Percentiles rank a stretch among this genome's conserved stretches.
These are phyloP conservation scores for Aromia moschata DNA, from an alignment of 2,888 invertebrate genomes.

Conservation along the genomic window DNA sequence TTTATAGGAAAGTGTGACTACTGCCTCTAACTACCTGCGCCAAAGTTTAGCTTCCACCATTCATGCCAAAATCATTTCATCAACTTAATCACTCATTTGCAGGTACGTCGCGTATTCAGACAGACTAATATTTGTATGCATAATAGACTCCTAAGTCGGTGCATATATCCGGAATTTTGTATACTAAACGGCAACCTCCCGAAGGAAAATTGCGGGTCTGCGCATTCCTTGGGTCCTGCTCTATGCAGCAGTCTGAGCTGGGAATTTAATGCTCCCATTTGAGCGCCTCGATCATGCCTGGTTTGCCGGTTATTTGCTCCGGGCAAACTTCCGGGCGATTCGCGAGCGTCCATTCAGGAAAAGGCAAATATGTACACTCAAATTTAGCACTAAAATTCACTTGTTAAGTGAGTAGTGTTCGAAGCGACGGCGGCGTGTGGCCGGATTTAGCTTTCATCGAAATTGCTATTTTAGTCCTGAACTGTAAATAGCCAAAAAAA, in stretches of 20 bases:
- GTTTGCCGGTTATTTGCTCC: slow-evolving; percentile 21
- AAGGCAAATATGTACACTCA: slow-evolving; percentile 6
- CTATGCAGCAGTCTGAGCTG: slow-evolving; percentile 7
- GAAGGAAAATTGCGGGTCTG: background rate
- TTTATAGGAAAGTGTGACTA: no score
- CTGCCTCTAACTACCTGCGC: no score
- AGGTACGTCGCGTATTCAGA: no score
- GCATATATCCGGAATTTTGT: background rate
- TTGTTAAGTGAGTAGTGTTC: no score
- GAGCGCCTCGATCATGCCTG: slow-evolving; percentile 26
- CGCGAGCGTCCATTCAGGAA: background rate
- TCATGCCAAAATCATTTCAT: no score
- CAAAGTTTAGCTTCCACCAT: no score
- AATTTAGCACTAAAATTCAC: slow-evolving; percentile 3
- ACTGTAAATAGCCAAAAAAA: no score
- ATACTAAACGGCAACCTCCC: background rate
- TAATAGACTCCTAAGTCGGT: background rate
- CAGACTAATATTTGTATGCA: background rate
- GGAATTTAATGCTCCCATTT: slow-evolving; percentile 25
- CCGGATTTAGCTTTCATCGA: no score
- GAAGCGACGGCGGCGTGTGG: no score
- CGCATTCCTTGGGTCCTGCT: slow-evolving; percentile 1
- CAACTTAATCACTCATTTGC: no score
- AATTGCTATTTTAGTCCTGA: no score
- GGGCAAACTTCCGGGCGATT: slow-evolving; percentile 10